Evolutionary conservation across 2,113 vertebrate species (phyloP).

Genomic region (Blennius ocellaris): DNA sequence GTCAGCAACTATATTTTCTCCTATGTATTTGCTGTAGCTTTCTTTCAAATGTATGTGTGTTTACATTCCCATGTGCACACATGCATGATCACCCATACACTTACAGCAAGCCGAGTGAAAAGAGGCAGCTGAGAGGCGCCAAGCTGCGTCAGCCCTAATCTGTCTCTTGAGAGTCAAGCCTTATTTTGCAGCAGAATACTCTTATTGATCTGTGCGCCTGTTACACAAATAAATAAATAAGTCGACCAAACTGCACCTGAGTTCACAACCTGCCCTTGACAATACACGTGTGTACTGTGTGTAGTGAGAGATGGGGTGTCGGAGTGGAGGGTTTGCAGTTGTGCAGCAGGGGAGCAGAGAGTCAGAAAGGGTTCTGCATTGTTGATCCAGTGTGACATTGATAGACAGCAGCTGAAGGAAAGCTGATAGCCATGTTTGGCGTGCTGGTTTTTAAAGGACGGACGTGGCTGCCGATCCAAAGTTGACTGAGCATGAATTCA

Average conservation of each 20-base stretch:
- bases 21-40: neutral
- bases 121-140: slow-evolving; percentile 42
- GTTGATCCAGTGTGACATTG: slow-evolving; percentile 88
- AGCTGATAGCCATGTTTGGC: slow-evolving; percentile 87
- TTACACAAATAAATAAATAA: slow-evolving; percentile 82
- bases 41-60: neutral
- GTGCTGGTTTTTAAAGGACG: slow-evolving; percentile 84
- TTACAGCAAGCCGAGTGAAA: slow-evolving; percentile 28
- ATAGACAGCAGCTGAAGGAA: slow-evolving; percentile 86
- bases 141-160: slow-evolving; percentile 63
- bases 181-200: slow-evolving; percentile 74
- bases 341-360: slow-evolving; percentile 76
- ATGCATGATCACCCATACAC: slow-evolving; percentile 31
- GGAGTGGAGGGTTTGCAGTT: slow-evolving; percentile 64
- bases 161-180: slow-evolving; percentile 69
- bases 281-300: slow-evolving; percentile 54
- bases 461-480: slow-evolving; percentile 83
- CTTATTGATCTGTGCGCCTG: slow-evolving; percentile 78
- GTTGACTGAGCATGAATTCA: slow-evolving; percentile 83
- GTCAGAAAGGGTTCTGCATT: slow-evolving; percentile 84
- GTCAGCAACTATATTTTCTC: no score
- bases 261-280: slow-evolving; percentile 81
- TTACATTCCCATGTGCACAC: neutral
- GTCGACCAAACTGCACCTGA: slow-evolving; percentile 71
- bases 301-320: slow-evolving; percentile 34